These are phyloP conservation scores for Bucorvus abyssinicus DNA, from an alignment of 2,797 vertebrate species.

Conservation along the genomic window DNA sequence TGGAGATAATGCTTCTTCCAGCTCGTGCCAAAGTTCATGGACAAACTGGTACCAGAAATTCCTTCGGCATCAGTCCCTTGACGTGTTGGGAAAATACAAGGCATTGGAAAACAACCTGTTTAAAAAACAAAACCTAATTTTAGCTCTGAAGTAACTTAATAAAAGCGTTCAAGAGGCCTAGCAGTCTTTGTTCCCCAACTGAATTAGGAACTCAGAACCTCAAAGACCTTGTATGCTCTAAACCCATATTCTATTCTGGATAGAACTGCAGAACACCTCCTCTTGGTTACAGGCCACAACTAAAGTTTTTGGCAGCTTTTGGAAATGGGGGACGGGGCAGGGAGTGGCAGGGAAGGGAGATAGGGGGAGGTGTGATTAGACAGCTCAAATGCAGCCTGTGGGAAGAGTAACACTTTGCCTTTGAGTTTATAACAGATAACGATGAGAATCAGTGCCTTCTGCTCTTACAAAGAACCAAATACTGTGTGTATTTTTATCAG, in stretches of 20 bases:
- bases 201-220: background rate
- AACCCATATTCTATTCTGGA: background rate
- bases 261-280: background rate
- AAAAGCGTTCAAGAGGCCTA: background rate
- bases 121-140: background rate
- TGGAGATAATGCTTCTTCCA: background rate
- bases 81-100: background rate
- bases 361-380: background rate
- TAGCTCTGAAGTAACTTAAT: background rate
- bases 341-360: background rate
- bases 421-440: background rate
- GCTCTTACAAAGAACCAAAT: background rate
- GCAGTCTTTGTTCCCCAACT: background rate
- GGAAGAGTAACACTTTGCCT: background rate
- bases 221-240: background rate
- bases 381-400: background rate
- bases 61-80: background rate
- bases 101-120: background rate
- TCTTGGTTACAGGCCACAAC: background rate
- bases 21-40: background rate
- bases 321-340: background rate
- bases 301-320: background rate
- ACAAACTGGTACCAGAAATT: background rate
- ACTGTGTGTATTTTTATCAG: constrained; percentile 66
- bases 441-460: background rate